Percentiles rank a stretch among this genome's conserved stretches.
phyloP scores from a whole-genome alignment of 92 coral and sea anemone species.

The Actinernus sp. region DNA sequence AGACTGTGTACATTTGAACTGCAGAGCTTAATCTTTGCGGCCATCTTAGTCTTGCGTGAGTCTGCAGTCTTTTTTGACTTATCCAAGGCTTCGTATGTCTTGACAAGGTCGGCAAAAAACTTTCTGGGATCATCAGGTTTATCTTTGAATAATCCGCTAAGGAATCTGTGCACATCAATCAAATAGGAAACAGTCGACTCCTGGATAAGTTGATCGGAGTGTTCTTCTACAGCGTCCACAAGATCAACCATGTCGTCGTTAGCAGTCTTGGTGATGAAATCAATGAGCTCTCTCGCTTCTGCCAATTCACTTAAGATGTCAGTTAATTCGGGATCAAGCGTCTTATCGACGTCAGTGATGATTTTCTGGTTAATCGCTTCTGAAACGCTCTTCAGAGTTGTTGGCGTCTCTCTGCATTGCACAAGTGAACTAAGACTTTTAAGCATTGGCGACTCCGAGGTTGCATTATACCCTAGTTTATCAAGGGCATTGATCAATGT shows the following conservation, averaged over 20 bases:
- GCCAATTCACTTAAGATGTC: conserved; percentile 63
- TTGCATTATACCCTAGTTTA: conserved; percentile 51
- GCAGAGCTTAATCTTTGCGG: conserved; percentile 81
- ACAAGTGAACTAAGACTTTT: conserved; percentile 32
- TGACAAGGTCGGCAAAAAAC: conserved; percentile 30
- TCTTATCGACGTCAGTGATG: conserved; percentile 35
- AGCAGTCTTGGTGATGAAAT: conserved; percentile 77
- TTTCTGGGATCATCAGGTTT: conserved; percentile 32
- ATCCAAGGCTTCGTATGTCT: conserved; percentile 20
- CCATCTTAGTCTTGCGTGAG: conserved; percentile 46
- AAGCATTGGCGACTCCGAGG: background rate
- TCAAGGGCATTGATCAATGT: conserved; percentile 34
- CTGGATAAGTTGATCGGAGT: conserved; percentile 93
- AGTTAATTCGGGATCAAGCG: conserved; percentile 58
- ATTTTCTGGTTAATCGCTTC: conserved; percentile 11
- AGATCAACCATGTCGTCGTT: conserved; percentile 91
- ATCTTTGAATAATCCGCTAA: conserved; percentile 58
- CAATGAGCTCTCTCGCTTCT: conserved; percentile 68
- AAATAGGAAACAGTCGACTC: conserved; percentile 93
- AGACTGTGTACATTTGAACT: conserved; percentile 85
- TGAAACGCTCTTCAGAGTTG: conserved; percentile 21
- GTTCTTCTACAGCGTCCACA: conserved; percentile 98
- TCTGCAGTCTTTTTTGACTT: background rate
- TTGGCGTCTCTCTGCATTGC: background rate
- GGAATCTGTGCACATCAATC: conserved; percentile 91